Conservation (phyloP, 2,797 vertebrate species). For the Cheirogaleus major region DNA sequence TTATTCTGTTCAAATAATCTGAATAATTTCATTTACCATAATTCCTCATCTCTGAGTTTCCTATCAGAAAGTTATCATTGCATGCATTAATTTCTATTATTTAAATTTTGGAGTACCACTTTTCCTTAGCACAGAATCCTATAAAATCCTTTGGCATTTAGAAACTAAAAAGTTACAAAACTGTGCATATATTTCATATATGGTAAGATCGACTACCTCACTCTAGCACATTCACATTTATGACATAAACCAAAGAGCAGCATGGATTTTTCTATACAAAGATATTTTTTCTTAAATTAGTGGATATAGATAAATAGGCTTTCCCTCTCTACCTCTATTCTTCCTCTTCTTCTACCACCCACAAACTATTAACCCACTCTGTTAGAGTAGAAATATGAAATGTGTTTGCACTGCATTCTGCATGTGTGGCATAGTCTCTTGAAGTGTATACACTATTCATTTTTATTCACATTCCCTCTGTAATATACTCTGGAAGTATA, state of each 20-base stretch:
- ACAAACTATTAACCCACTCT: background rate
- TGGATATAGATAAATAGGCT: background rate
- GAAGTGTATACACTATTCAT: constrained; percentile 43
- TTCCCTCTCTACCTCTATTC: background rate
- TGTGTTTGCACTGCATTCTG: background rate
- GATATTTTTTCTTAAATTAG: background rate
- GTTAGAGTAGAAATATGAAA: background rate
- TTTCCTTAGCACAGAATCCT: background rate
- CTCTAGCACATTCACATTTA: background rate
- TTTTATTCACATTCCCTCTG: constrained; percentile 74
- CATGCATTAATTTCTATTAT: background rate
- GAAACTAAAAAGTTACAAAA: constrained; percentile 1
- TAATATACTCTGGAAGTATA: constrained; percentile 74
- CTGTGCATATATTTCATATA: background rate
- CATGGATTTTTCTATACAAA: background rate
- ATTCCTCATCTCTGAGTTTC: background rate
- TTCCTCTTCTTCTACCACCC: background rate
- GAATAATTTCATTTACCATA: constrained; percentile 45
- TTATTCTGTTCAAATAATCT: constrained; percentile 35
- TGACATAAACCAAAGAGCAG: background rate
- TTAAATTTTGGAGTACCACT: constrained; percentile 37
- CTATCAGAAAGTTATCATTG: background rate
- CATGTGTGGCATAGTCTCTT: background rate
- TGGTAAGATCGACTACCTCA: background rate
- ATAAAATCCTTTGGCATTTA: constrained; percentile 20